phyloP scores from a whole-genome alignment of 2,888 invertebrate genomes.

The Orgyia antiqua region DNA sequence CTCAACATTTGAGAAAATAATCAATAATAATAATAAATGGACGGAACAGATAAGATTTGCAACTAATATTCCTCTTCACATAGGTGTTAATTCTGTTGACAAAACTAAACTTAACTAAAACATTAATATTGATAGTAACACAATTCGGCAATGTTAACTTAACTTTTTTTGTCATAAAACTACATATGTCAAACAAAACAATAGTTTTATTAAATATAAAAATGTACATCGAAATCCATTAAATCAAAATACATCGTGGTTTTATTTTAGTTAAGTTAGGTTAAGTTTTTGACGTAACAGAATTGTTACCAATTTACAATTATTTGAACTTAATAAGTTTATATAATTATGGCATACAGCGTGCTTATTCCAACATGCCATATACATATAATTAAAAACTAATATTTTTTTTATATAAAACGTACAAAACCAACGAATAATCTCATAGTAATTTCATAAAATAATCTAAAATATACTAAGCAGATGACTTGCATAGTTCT shows the following conservation, averaged over 20 bases:
- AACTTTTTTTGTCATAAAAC: no score
- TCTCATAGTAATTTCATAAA: slow-evolving; percentile 73
- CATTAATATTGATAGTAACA: no score
- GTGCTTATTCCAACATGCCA: slow-evolving; percentile 28
- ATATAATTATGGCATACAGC: slow-evolving; percentile 42
- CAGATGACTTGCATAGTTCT: slow-evolving; percentile 38
- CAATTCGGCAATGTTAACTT: no score
- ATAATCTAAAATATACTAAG: slow-evolving; percentile 43
- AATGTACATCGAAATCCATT: no score
- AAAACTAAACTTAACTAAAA: no score
- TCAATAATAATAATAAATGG: slow-evolving; percentile 49
- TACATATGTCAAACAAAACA: no score
- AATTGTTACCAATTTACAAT: no score
- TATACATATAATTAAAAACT: slow-evolving; percentile 41
- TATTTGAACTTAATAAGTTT: slow-evolving; percentile 53
- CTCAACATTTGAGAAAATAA: slow-evolving; percentile 41
- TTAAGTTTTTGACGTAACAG: no score
- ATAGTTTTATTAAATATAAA: no score
- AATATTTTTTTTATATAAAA: slow-evolving; percentile 52
- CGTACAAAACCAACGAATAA: slow-evolving; percentile 66
- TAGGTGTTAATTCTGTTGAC: no score
- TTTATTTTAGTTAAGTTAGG: no score
- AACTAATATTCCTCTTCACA: slow-evolving; percentile 41
- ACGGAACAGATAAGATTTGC: slow-evolving; percentile 72
- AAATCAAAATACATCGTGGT: no score